Percentiles rank a stretch among this genome's conserved stretches.
Evolutionary conservation across 2,113 vertebrate genomes (phyloP).

Genomic region (Symphodus melops): DNA sequence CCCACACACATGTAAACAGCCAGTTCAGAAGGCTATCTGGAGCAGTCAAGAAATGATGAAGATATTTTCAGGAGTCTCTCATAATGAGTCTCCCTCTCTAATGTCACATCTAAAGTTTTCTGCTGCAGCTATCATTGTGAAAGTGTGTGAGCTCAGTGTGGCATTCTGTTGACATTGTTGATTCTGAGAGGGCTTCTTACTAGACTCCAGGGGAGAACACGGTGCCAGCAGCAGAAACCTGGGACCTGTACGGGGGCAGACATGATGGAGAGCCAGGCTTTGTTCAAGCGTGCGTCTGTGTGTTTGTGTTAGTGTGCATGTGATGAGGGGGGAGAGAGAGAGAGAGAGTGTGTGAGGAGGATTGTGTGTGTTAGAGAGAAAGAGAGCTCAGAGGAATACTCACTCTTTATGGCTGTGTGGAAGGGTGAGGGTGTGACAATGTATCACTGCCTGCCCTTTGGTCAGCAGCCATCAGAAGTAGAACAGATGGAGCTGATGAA

Average conservation of each 20-base stretch:
- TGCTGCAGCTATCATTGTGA: constrained; percentile 31
- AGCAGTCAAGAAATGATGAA: no score
- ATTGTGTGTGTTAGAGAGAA: constrained; percentile 22
- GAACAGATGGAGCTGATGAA: constrained; percentile 71
- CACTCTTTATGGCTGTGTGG: constrained; percentile 64
- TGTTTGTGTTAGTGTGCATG: constrained; percentile 24
- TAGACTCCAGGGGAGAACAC: constrained; percentile 54
- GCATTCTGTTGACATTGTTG: constrained; percentile 74
- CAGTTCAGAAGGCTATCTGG: no score
- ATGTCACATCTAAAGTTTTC: constrained; percentile 12
- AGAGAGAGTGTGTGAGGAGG: constrained; percentile 20
- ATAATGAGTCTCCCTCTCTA: not conserved
- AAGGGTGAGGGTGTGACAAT: constrained; percentile 70
- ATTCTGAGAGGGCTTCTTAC: constrained; percentile 58
- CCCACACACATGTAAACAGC: no score
- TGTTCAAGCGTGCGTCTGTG: constrained; percentile 45
- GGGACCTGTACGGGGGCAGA: constrained; percentile 68
- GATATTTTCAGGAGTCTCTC: not conserved
- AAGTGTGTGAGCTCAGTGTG: constrained; percentile 51
- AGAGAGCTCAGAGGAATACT: constrained; percentile 68
- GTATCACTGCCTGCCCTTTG: constrained; percentile 74
- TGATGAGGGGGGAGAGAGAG: constrained; percentile 16
- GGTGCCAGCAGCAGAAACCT: constrained; percentile 66
- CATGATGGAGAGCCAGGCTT: constrained; percentile 73
- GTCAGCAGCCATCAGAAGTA: constrained; percentile 70